Conservation (phyloP, 2,888 invertebrate species). For the Lasioglossum vierecki region DNA sequence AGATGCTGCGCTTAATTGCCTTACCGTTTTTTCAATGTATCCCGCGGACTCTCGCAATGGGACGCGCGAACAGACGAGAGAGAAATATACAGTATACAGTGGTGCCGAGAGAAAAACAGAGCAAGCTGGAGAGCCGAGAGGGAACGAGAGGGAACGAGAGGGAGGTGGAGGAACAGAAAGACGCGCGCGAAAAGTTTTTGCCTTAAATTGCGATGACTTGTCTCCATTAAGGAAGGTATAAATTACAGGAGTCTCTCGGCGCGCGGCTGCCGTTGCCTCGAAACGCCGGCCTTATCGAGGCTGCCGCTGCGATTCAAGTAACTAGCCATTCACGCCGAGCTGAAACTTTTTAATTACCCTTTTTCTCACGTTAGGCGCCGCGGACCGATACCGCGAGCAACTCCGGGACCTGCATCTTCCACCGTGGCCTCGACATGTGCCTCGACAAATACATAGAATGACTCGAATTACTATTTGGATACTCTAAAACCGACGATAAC, state of each 20-base stretch:
- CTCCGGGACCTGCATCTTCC: not conserved
- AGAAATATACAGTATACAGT: not conserved
- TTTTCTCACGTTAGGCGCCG: slow-evolving; percentile 2
- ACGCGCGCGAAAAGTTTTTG: slow-evolving; percentile 52
- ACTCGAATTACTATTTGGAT: too few species aligned
- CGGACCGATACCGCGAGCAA: slow-evolving; percentile 4
- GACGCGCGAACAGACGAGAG: not conserved
- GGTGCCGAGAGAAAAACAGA: not conserved
- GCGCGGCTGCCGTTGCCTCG: slow-evolving; percentile 24
- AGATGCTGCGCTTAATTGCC: slow-evolving; percentile 50
- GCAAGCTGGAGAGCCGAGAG: not conserved
- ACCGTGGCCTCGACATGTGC: not conserved
- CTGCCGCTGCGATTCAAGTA: slow-evolving; percentile 53
- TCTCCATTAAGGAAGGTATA: slow-evolving; percentile 64
- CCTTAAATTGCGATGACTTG: slow-evolving; percentile 63
- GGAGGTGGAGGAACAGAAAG: slow-evolving; percentile 21
- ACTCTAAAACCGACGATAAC: too few species aligned
- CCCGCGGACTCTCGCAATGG: slow-evolving; percentile 11
- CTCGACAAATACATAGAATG: too few species aligned
- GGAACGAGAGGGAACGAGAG: not conserved
- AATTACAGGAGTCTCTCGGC: slow-evolving; percentile 54
- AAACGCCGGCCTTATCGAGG: slow-evolving; percentile 48
- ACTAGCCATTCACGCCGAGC: slow-evolving; percentile 63
- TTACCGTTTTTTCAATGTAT: slow-evolving; percentile 36
- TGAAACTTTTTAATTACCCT: slow-evolving; percentile 75